These are phyloP conservation scores for Lepisosteus osseus DNA, from an alignment of 2,113 vertebrate species.

Conservation along the genomic window DNA sequence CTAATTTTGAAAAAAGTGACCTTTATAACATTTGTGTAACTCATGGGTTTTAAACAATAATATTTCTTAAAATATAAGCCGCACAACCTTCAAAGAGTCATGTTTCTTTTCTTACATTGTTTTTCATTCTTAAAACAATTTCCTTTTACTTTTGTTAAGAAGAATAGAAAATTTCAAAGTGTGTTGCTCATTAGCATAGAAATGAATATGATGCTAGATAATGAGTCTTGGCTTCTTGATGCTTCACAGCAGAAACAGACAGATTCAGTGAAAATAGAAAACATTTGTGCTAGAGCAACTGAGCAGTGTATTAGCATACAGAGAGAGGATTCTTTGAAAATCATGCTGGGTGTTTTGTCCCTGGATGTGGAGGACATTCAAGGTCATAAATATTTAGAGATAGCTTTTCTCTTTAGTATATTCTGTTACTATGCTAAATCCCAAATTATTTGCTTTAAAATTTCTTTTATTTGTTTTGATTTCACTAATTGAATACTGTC, in stretches of 20 bases:
- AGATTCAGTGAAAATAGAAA: constrained; percentile 44
- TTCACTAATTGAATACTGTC: no score
- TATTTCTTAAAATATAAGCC: no score
- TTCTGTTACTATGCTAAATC: no score
- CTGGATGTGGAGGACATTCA: constrained; percentile 48
- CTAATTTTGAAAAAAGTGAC: no score
- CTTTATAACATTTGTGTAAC: no score
- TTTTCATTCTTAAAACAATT: constrained; percentile 38
- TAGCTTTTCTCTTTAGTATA: constrained; percentile 23
- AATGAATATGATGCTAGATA: constrained; percentile 78
- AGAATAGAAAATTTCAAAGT: constrained; percentile 59
- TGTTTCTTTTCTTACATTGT: no score
- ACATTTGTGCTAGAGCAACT: constrained; percentile 30
- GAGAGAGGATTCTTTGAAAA: constrained; percentile 24
- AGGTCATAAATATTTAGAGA: constrained; percentile 54
- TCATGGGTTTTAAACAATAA: no score
- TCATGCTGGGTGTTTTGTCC: neutral
- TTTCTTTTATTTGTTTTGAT: no score
- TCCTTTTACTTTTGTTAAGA: constrained; percentile 65
- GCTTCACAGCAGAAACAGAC: constrained; percentile 46
- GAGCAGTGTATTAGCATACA: constrained; percentile 52
- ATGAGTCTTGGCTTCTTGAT: constrained; percentile 69
- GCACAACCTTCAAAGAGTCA: no score
- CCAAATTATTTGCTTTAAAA: no score
- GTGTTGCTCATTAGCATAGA: constrained; percentile 71